Conservation (phyloP, 2,797 vertebrate genomes). For the Anolis apletophallus region DNA sequence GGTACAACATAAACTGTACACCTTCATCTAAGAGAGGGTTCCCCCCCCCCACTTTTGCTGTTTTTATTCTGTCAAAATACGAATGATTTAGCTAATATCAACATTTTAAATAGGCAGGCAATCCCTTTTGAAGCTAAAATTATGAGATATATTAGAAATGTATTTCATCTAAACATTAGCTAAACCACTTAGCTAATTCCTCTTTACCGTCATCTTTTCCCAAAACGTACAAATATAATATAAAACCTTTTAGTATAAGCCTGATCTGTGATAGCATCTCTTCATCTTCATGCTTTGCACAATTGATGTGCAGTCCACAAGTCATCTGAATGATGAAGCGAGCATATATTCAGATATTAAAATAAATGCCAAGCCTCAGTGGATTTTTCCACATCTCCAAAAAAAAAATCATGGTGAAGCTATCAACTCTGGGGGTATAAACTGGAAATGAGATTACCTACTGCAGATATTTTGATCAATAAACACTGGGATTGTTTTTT, state of each 20-base stretch:
- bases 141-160: not conserved
- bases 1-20: not conserved
- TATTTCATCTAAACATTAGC: constrained; percentile 21
- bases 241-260: not conserved
- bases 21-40: not conserved
- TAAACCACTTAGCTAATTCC: not conserved
- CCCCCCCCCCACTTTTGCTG: not conserved
- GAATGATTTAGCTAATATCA: constrained; percentile 15
- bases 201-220: not conserved
- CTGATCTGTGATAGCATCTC: constrained; percentile 62
- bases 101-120: not conserved
- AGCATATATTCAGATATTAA: constrained; percentile 71
- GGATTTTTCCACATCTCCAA: constrained; percentile 39
- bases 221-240: not conserved
- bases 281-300: constrained; percentile 41
- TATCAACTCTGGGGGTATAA: constrained; percentile 24
- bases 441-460: constrained; percentile 38
- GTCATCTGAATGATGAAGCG: constrained; percentile 56
- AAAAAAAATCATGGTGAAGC: constrained; percentile 54
- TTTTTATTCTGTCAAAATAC: not conserved
- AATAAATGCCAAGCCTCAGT: constrained; percentile 63
- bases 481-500: not conserved
- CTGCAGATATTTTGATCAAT: constrained; percentile 36
- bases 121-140: not conserved
- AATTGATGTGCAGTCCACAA: constrained; percentile 54